Base-by-base conservation (phyloP, 2,797 vertebrate species). In the Pantherophis alleghaniensis region DNA sequence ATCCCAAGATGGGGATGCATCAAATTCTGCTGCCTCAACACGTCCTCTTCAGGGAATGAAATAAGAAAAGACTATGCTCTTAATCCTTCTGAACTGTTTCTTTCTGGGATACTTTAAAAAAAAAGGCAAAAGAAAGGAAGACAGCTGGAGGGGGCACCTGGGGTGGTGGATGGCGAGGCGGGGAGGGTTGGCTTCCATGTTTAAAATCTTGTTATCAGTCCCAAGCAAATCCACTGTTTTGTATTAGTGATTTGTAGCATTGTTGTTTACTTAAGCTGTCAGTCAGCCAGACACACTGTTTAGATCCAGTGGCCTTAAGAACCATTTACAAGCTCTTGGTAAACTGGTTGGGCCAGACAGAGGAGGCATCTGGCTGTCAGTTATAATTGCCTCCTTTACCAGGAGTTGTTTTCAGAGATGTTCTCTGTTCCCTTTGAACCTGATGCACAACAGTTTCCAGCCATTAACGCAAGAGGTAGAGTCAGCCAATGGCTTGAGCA, bases 321-420 rank as follows among this genome's bases (percentile, higher is more conserved):
- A 96, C 97, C 42, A 97, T 98, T 98, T 98, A 97, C 96, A 97
- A 95, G 94, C 97, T 97, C 95, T 90, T 95, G 96, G 97, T 96
- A 96, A 94, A 97, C 93, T 94, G 97, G 98, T 95, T 98, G 97
- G 89, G 96, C 94, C 97, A 97, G 97, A 98, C 98, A 95, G 95
- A 97, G 96, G 97, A 97, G 97, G 97, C 97, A 97, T 98, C 97
- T 98, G 98, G 97, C 96, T 98, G 97, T 98, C 97, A 97, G 97
- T 98, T 98, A 98, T 97, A 98, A 98, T 98, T 98, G 98, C 96
- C 97, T 97, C 98, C 97, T 98, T 97, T 95, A 97, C 98, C 98
- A 97, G 32, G 97, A 97, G 51, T 66, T 93, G 47, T 60, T 88
- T 90, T 98, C 97, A 97, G 97, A 98, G 98, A 97, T 97, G 97